Percentiles rank a stretch among this genome's conserved stretches.
phyloP scores from a whole-genome alignment of 2,888 invertebrate genomes.

The Ceraclea dissimilis region DNA sequence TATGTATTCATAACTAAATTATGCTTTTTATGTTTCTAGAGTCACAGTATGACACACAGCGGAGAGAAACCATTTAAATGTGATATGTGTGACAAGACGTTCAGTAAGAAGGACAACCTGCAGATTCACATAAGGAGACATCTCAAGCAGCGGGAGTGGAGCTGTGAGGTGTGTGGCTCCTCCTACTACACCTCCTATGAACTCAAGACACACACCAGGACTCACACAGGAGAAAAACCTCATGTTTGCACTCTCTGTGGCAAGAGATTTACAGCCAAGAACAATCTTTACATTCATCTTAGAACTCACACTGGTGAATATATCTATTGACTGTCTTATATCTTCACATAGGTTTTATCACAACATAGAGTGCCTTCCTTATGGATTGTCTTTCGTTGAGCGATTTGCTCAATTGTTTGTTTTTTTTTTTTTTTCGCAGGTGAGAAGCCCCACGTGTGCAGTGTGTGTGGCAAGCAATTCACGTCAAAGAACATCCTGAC shows the following conservation, averaged over 20 bases:
- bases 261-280: conserved; percentile 33
- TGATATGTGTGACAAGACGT: conserved; percentile 25
- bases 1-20: no score
- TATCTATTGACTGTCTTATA: background rate
- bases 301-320: conserved; percentile 32
- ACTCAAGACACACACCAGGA: conserved; percentile 32
- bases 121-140: conserved; percentile 31
- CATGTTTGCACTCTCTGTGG: conserved; percentile 31
- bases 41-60: conserved; percentile 25
- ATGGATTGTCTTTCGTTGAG: no score
- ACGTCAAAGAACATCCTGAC: conserved; percentile 25
- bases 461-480: conserved; percentile 30
- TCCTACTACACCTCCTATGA: conserved; percentile 30
- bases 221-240: conserved; percentile 28
- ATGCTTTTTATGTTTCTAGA: conserved; percentile 14
- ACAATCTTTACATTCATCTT: conserved; percentile 35
- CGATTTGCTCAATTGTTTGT: no score
- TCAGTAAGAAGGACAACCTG: conserved; percentile 26
- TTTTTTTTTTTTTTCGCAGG: conserved; percentile 30
- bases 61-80: conserved; percentile 26
- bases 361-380: no score
- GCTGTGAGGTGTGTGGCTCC: conserved; percentile 31
- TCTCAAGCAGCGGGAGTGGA: conserved; percentile 30
- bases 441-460: conserved; percentile 35
- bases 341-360: background rate